Base-by-base conservation (phyloP, 2,888 invertebrate genomes). In the Acrobeloides nanus region DNA sequence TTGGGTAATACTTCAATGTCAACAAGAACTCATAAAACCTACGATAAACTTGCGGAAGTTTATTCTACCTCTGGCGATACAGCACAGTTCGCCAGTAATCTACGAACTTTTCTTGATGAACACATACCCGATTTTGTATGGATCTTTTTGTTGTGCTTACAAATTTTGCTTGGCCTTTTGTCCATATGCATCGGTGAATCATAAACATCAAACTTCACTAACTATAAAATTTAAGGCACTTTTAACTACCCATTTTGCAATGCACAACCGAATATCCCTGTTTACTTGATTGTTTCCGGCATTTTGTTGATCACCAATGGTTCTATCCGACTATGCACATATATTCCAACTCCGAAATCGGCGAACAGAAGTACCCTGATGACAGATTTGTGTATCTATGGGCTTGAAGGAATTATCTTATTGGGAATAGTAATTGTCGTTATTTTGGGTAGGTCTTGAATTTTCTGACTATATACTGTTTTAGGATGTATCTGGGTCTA, bases 401-500 rank as follows among this genome's bases (percentile, higher is more conserved):
- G 59, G 15, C 17, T 64, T 21, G 69, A 69, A 46, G 53, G 56
- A 1, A 43, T 64, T 5, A 51, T 68, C 26, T 41, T 64, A 1
- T 39, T 70, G 8, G 58, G 57, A 43, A 67, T 66, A 25, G 40
- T 69, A 26, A 57, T 69, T 18, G 60, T 60, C 58, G 48, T 70
- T 18, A 69, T 69, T 37, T 52, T 70, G 25, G 68, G 68, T 52
- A 24, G 42, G 49, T 46, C 15, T 23, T 18, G 35, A 23, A 31
- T 34, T 24, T 34, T 10, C 10, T 27, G 8, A 20, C 18, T 20
- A n/a, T 23, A 48, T 29, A 7, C 12, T 29, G n/a, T 43, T 56
- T 32, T 39, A 64, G 64, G 68, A 8, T 59, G 62, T 38, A 64
- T 70, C 10, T 69, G 69, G 69, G 63, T 66, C n/a, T 69, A 66